Base-by-base conservation (phyloP, 1,140 invertebrate species). In the Theocolax elegans region DNA sequence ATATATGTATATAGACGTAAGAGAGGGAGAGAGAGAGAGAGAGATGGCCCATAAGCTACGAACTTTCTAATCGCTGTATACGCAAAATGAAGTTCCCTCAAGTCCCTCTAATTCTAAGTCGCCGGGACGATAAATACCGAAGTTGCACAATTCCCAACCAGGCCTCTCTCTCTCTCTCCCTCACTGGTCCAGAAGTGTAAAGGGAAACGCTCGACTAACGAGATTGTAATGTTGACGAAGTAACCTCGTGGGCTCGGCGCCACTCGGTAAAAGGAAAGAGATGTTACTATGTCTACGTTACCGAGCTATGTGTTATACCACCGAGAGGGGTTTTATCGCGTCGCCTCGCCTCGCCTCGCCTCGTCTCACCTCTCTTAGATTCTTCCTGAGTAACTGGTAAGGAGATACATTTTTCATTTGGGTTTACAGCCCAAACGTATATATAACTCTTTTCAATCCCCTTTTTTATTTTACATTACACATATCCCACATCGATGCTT, bases 211-310 rank as follows among this genome's bases (percentile, higher is more conserved):
- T 74, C 49, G 40, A 25, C 53, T 74, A 76, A 76, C 73, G 73
- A 76, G 62, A 74, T 76, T 72, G 70, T 76, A 76, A 76, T 76
- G 72, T 75, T 76, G 75, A 76, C 72, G 73, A 73, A 76, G 73
- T 72, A 49, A 72, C 58, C 40, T 63, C 53, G 53, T 29, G 27
- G 40, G 40, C 21, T 59, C 46, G 31, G 23, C 21, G 27, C 23
- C 54, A 38, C 56, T 58, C 44, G 51, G n/a, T n/a, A n/a, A n/a
- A n/a, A n/a, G n/a, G n/a, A n/a, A n/a, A n/a, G n/a, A n/a, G n/a
- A n/a, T n/a, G n/a, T n/a, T n/a, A n/a, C n/a, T n/a, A n/a, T n/a
- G n/a, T n/a, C n/a, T n/a, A n/a, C n/a, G n/a, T n/a, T n/a, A n/a
- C n/a, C n/a, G n/a, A n/a, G n/a, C n/a, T n/a, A n/a, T n/a, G n/a